These are phyloP conservation scores for Agriopis aurantiaria DNA, from an alignment of 2,888 invertebrate genomes.

Conservation along the genomic window DNA sequence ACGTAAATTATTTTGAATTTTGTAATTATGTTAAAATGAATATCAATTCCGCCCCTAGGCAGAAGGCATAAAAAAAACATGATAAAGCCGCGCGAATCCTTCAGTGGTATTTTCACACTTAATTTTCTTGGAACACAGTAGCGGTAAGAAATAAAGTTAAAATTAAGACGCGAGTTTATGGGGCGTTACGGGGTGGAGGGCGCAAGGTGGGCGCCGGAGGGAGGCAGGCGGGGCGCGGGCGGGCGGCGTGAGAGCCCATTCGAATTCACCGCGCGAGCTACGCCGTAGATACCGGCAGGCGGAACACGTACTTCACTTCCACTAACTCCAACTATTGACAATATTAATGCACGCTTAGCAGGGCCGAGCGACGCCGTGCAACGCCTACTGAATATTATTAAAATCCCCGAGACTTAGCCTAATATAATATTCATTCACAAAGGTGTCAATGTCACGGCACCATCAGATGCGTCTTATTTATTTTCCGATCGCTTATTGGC, in stretches of 20 bases:
- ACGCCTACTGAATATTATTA: constrained; percentile 69
- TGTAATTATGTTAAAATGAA: constrained; percentile 22
- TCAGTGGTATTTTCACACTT: constrained; percentile 82
- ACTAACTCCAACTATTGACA: constrained; percentile 87
- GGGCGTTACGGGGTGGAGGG: constrained; percentile 82
- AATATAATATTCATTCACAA: background rate
- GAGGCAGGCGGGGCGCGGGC: constrained; percentile 49
- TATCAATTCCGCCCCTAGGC: constrained; percentile 39
- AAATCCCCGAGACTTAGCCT: constrained; percentile 49
- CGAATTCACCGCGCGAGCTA: constrained; percentile 84
- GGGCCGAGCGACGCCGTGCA: constrained; percentile 78
- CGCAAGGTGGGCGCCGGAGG: constrained; percentile 62
- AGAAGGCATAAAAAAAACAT: constrained; percentile 51
- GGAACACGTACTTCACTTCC: constrained; percentile 86
- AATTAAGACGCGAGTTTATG: constrained; percentile 86
- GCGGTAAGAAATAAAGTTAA: constrained; percentile 86
- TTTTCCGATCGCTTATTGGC: constrained; percentile 59
- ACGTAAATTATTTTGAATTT: background rate
- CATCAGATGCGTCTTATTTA: constrained; percentile 36
- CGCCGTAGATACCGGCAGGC: constrained; percentile 85
- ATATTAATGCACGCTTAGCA: constrained; percentile 86
- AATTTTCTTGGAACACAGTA: constrained; percentile 82
- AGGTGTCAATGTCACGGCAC: background rate
- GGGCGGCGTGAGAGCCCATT: constrained; percentile 71
- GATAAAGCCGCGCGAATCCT: constrained; percentile 71